A percentile compares a stretch with the other conserved stretches of the same genome.
These are phyloP conservation scores for Melanotaenia boesemani DNA, from an alignment of 2,797 vertebrate genomes.

Conservation along the genomic window DNA sequence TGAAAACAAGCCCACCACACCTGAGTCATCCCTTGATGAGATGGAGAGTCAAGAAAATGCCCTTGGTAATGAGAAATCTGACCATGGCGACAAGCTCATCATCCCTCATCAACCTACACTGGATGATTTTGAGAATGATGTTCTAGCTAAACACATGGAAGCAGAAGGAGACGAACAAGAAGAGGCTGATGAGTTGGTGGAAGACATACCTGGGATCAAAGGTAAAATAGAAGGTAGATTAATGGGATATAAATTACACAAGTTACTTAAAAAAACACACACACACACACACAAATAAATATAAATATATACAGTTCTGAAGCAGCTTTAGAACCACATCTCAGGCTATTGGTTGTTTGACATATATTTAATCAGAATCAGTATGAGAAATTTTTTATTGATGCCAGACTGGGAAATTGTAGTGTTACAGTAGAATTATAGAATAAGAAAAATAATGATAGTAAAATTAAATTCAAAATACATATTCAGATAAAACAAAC, in stretches of 20 bases:
- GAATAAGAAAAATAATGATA: too few species aligned
- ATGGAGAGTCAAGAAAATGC: slow-evolving; percentile 35
- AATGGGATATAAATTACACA: not conserved
- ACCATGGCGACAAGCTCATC: slow-evolving; percentile 71
- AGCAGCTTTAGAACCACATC: slow-evolving; percentile 14
- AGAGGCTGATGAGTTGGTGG: slow-evolving; percentile 59
- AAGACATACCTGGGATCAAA: slow-evolving; percentile 52
- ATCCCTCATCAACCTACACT: slow-evolving; percentile 57
- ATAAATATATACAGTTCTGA: not conserved
- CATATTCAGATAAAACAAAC: too few species aligned
- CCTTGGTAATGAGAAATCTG: slow-evolving; percentile 44
- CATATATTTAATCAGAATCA: too few species aligned
- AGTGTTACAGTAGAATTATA: too few species aligned
- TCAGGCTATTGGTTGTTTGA: too few species aligned
- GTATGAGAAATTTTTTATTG: too few species aligned
- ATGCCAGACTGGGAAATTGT: too few species aligned
- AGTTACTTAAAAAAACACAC: not conserved
- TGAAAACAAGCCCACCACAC: slow-evolving; percentile 33
- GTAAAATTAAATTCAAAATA: too few species aligned
- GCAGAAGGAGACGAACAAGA: slow-evolving; percentile 46
- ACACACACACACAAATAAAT: too few species aligned
- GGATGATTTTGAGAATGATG: slow-evolving; percentile 53
- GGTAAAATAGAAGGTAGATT: slow-evolving; percentile 50
- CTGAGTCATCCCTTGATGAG: slow-evolving; percentile 34
- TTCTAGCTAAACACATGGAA: slow-evolving; percentile 51